Conservation (phyloP, 2,888 invertebrate genomes). For the Lepidocyrtinus sp. region DNA sequence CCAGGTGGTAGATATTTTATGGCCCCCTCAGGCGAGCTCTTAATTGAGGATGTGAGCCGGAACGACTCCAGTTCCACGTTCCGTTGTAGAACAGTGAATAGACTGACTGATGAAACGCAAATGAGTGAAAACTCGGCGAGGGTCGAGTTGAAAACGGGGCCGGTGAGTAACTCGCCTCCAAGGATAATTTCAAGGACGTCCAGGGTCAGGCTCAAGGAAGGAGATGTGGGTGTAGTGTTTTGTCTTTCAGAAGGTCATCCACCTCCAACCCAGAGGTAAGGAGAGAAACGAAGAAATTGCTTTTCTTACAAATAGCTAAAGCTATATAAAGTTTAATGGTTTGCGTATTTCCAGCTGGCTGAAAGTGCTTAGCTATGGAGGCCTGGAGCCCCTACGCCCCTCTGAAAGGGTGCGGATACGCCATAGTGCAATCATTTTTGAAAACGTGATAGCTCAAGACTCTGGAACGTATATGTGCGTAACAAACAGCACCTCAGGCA, state of each 20-base stretch:
- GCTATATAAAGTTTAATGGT: background rate
- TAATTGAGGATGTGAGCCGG: slow-evolving; percentile 72
- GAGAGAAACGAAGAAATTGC: slow-evolving; percentile 1
- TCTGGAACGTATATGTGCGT: slow-evolving; percentile 72
- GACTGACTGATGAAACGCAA: slow-evolving; percentile 72
- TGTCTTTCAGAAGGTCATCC: slow-evolving; percentile 74
- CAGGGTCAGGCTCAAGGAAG: slow-evolving; percentile 70
- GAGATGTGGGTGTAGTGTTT: slow-evolving; percentile 74
- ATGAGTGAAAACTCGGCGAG: slow-evolving; percentile 72
- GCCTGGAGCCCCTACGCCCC: slow-evolving; percentile 74
- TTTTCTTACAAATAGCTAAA: background rate
- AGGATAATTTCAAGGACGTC: slow-evolving; percentile 54
- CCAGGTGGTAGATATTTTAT: slow-evolving; percentile 70
- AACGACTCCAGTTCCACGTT: slow-evolving; percentile 72
- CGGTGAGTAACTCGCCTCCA: slow-evolving; percentile 36
- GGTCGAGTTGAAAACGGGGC: slow-evolving; percentile 66
- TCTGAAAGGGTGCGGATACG: slow-evolving; percentile 70
- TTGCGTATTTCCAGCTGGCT: slow-evolving; percentile 78
- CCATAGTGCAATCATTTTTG: slow-evolving; percentile 72
- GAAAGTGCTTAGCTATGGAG: slow-evolving; percentile 80
- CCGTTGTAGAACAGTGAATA: slow-evolving; percentile 72
- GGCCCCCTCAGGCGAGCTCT: slow-evolving; percentile 72
- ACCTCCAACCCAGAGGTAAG: slow-evolving; percentile 72
- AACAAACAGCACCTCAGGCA: slow-evolving; percentile 71
- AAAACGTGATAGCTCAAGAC: slow-evolving; percentile 69